A percentile compares a stretch with the other conserved stretches of the same genome.
Conservation (phyloP, 1,140 invertebrate genomes). For the Nasonia giraulti region DNA sequence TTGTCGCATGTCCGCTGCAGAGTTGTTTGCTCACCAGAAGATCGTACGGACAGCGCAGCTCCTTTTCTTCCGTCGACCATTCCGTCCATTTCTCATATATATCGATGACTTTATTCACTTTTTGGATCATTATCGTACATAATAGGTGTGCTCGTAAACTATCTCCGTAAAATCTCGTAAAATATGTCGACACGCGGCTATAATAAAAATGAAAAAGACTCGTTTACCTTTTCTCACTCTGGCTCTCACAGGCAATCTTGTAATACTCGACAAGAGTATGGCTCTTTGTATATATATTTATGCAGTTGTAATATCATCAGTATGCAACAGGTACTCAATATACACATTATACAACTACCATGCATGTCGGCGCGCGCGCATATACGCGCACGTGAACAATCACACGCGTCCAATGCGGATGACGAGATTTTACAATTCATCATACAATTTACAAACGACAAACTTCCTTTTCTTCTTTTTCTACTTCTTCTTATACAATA, state of each 20-base stretch:
- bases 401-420: background rate
- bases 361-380: too few species aligned
- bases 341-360: background rate
- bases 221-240: slow-evolving; percentile 30
- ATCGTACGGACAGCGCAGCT: too few species aligned
- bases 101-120: slow-evolving; percentile 47
- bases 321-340: background rate
- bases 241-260: slow-evolving; percentile 27
- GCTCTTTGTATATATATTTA: slow-evolving; percentile 1
- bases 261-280: slow-evolving; percentile 36
- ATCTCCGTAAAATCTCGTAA: slow-evolving; percentile 46
- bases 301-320: background rate
- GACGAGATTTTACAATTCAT: slow-evolving; percentile 36
- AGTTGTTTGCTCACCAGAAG: too few species aligned
- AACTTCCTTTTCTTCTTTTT: background rate
- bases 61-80: background rate
- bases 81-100: slow-evolving; percentile 5
- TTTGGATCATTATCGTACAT: slow-evolving; percentile 32
- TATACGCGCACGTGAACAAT: background rate
- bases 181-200: slow-evolving; percentile 27
- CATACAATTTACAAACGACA: slow-evolving; percentile 34
- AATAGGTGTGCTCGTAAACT: slow-evolving; percentile 47
- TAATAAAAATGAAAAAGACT: slow-evolving; percentile 44
- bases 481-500: too few species aligned
- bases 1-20: too few species aligned